Evolutionary conservation across 1,140 invertebrate genomes (phyloP).

Genomic region (Heliconius himera): DNA sequence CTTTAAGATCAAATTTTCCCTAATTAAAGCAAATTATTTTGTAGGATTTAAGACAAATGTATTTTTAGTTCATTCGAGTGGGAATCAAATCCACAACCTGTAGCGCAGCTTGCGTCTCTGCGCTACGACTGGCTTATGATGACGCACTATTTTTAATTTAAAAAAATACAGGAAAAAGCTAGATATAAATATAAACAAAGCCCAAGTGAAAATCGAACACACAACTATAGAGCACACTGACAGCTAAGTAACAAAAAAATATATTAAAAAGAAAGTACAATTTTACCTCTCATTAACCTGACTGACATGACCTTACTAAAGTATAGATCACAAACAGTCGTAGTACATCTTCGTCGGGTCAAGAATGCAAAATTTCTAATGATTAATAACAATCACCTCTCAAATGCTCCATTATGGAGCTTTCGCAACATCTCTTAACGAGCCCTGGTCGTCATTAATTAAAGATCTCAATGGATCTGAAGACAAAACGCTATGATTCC

Average conservation of each 20-base stretch:
- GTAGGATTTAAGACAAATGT: too few species aligned
- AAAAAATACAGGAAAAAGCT: too few species aligned
- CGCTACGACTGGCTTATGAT: too few species aligned
- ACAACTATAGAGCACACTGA: not conserved
- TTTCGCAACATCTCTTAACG: conserved; percentile 36
- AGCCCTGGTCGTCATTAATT: conserved; percentile 42
- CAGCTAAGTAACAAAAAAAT: not conserved
- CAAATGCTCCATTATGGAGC: conserved; percentile 29
- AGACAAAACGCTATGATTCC: conserved; percentile 44
- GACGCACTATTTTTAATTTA: too few species aligned
- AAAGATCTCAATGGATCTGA: conserved; percentile 40
- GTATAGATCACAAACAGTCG: not conserved
- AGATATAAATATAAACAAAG: too few species aligned
- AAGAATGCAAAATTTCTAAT: conserved; percentile 25
- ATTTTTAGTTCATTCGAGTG: too few species aligned
- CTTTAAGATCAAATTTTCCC: too few species aligned
- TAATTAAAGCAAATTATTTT: too few species aligned
- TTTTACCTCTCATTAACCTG: not conserved
- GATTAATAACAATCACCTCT: conserved; percentile 32
- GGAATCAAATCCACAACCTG: too few species aligned
- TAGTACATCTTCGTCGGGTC: not conserved
- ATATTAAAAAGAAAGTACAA: not conserved
- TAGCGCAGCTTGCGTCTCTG: too few species aligned
- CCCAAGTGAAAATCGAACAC: too few species aligned
- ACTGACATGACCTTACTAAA: not conserved